These are phyloP conservation scores for Agelaius phoeniceus DNA, from an alignment of 2,113 vertebrate genomes.

Conservation along the genomic window DNA sequence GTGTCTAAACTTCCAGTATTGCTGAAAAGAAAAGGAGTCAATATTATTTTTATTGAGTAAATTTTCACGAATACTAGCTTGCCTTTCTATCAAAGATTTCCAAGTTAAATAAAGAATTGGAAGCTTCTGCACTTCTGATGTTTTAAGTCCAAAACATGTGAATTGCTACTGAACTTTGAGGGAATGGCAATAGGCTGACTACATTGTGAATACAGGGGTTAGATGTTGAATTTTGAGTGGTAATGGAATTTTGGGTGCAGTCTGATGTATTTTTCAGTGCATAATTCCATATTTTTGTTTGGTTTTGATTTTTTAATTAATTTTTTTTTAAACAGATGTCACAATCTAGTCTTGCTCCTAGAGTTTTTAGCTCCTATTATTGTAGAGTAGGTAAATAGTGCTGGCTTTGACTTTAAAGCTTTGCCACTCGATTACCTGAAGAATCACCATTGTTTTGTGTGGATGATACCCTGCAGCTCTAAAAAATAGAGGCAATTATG, in stretches of 20 bases:
- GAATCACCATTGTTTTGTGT: neutral
- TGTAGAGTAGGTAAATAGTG: neutral
- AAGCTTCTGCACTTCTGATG: neutral
- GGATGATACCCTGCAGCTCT: slow-evolving; percentile 53
- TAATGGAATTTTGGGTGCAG: neutral
- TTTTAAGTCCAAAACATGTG: neutral
- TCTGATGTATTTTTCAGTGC: neutral
- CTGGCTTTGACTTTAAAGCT: neutral
- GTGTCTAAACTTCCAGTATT: neutral
- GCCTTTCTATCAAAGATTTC: neutral
- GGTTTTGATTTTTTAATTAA: neutral
- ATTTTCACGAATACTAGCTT: slow-evolving; percentile 23
- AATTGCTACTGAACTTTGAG: neutral
- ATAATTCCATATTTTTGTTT: neutral
- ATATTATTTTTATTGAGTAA: neutral
- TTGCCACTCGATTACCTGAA: slow-evolving; percentile 52
- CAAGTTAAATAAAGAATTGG: neutral
- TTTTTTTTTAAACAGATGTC: neutral
- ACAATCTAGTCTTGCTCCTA: neutral
- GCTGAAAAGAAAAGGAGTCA: neutral
- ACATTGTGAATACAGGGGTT: neutral
- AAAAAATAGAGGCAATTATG: slow-evolving; percentile 49
- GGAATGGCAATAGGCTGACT: neutral
- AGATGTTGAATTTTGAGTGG: rapidly evolving
- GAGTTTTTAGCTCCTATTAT: neutral